Evolutionary conservation across 2,888 invertebrate species (phyloP).

Genomic region (Enchytraeus crypticus): DNA sequence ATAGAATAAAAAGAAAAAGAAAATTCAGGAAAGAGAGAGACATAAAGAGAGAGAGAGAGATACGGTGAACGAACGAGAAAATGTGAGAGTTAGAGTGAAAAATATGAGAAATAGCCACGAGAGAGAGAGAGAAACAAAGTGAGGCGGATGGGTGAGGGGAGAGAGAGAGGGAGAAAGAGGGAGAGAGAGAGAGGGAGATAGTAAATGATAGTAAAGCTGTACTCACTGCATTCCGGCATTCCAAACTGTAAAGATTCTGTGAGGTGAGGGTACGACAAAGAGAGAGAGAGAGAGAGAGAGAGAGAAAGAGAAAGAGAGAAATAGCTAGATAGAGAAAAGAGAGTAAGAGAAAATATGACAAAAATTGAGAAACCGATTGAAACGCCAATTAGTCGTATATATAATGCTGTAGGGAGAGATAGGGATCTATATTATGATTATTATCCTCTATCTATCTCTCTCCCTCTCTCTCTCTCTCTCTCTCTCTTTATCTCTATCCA

Average conservation of each 20-base stretch:
- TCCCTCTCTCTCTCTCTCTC: not conserved
- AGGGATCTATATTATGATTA: not conserved
- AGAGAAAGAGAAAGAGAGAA: not conserved
- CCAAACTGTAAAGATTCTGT: too few species aligned
- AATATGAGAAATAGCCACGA: not conserved
- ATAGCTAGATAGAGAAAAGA: not conserved
- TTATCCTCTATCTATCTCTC: not conserved
- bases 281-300: not conserved
- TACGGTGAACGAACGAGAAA: not conserved
- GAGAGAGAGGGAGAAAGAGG: not conserved
- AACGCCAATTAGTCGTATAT: not conserved
- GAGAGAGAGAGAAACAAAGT: not conserved
- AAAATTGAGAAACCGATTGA: not conserved
- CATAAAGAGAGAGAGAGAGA: not conserved
- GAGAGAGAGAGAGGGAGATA: not conserved
- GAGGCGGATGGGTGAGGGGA: not conserved
- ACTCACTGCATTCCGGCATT: too few species aligned
- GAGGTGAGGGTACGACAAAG: not conserved
- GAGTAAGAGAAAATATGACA: not conserved
- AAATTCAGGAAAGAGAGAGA: not conserved
- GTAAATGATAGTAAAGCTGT: not conserved
- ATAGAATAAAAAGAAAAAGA: not conserved
- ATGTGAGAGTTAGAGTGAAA: not conserved
- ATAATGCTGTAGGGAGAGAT: not conserved
- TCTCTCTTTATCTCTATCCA: too few species aligned